Percentiles rank a stretch among this genome's conserved stretches.
Evolutionary conservation across 2,888 invertebrate species (phyloP).

Genomic region (Anoplius nigerrimus): DNA sequence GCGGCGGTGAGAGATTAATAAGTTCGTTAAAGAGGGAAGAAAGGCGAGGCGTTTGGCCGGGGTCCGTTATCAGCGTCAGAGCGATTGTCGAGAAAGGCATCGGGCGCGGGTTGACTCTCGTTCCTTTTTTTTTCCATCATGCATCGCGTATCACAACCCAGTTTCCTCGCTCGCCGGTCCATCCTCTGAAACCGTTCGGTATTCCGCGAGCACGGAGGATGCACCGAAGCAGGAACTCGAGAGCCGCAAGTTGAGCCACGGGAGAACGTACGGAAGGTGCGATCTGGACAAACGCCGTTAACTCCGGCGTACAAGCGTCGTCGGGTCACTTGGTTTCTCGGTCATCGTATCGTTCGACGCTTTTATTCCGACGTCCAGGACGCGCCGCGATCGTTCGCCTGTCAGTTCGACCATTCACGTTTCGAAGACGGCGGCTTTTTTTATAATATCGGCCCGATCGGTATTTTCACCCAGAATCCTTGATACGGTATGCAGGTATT

Average conservation of each 20-base stretch:
- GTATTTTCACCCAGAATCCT: no score
- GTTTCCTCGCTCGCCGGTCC: conserved; percentile 24
- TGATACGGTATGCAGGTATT: no score
- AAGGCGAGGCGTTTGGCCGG: no score
- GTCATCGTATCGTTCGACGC: conserved; percentile 55
- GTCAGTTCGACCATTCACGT: no score
- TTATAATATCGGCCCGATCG: no score
- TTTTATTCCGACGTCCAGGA: conserved; percentile 16
- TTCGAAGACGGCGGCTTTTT: no score
- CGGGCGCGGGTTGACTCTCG: conserved; percentile 2
- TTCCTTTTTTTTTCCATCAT: background rate
- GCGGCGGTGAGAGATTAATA: no score
- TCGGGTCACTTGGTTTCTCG: conserved; percentile 73
- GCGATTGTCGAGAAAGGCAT: background rate
- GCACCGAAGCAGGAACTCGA: conserved; percentile 25
- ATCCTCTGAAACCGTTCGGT: conserved; percentile 50
- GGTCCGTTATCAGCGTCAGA: no score
- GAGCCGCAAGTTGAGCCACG: conserved; percentile 1
- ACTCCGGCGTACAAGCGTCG: conserved; percentile 61
- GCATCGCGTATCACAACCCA: background rate
- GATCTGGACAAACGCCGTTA: conserved; percentile 68
- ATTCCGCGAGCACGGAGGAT: conserved; percentile 30
- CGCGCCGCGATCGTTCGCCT: no score
- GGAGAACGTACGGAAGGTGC: conserved; percentile 37
- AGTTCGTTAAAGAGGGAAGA: no score